A percentile compares a stretch with the other conserved stretches of the same genome.
Conservation (phyloP, 1,140 invertebrate genomes). For the Lucilia sericata region DNA sequence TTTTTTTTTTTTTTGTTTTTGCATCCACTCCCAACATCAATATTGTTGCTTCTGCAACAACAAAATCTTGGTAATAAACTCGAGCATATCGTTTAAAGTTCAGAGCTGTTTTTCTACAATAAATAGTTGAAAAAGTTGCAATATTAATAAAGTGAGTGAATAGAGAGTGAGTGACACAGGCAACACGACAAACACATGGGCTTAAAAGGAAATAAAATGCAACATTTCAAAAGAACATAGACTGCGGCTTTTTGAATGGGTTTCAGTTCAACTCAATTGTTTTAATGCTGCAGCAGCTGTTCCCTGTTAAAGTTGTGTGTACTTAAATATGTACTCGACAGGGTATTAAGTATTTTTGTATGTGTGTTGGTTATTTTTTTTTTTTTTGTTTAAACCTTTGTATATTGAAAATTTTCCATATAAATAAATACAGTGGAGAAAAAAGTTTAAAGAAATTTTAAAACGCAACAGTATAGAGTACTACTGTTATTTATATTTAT, state of each 20-base stretch:
- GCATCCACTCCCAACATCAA: background rate
- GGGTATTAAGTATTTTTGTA: no score
- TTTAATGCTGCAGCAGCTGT: conserved; percentile 24
- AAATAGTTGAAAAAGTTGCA: conserved; percentile 8
- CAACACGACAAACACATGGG: conserved; percentile 36
- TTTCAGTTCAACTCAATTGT: conserved; percentile 27
- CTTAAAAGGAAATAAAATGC: conserved; percentile 13
- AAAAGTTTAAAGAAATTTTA: no score
- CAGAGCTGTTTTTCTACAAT: conserved; percentile 4
- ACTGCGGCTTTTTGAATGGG: conserved; percentile 18
- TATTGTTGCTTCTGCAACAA: background rate
- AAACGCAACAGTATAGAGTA: no score
- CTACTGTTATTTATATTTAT: no score
- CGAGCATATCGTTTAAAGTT: conserved; percentile 24
- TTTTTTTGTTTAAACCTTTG: no score
- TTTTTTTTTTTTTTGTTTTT: background rate
- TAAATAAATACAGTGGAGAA: no score
- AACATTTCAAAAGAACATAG: conserved; percentile 30
- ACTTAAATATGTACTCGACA: background rate
- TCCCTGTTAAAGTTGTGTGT: conserved; percentile 7
- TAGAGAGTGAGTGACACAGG: background rate
- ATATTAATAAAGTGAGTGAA: conserved; percentile 1
- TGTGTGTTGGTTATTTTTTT: no score
- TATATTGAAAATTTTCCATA: no score
- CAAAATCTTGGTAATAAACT: conserved; percentile 21